Percentiles rank a stretch among this genome's conserved stretches.
phyloP scores from a whole-genome alignment of 2,888 invertebrate species.

The Drosophila villosipedis region DNA sequence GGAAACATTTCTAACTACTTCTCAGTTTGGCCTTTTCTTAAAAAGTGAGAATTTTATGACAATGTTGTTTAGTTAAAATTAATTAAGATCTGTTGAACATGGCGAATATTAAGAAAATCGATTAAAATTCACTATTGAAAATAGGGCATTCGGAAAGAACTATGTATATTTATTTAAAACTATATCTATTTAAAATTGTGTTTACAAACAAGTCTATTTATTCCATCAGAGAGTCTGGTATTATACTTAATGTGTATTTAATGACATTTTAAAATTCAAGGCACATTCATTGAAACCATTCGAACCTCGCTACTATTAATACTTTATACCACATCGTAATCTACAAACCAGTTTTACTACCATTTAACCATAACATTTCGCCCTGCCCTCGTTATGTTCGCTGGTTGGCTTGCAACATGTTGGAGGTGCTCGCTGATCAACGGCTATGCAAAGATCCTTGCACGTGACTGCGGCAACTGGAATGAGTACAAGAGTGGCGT shows the following conservation, averaged over 20 bases:
- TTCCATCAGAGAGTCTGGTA: background rate
- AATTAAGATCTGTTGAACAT: background rate
- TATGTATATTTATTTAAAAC: background rate
- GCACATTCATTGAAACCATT: background rate
- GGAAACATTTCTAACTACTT: background rate
- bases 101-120: background rate
- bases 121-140: background rate
- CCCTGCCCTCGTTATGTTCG: slow-evolving; percentile 26
- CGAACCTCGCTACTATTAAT: background rate
- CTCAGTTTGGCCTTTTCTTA: background rate
- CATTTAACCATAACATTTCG: background rate
- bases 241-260: background rate
- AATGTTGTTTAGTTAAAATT: background rate
- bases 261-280: background rate
- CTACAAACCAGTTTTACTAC: background rate
- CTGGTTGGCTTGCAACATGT: slow-evolving; percentile 46
- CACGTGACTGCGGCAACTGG: slow-evolving; percentile 30
- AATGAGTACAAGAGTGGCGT: slow-evolving; percentile 17
- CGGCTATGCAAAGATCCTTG: slow-evolving; percentile 46
- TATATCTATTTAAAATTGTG: too few species aligned
- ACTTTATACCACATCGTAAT: too few species aligned
- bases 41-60: fast-evolving
- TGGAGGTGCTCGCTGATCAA: slow-evolving; percentile 34
- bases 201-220: background rate
- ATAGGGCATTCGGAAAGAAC: background rate